Percentiles rank a stretch among this genome's conserved stretches.
Evolutionary conservation across 2,888 invertebrate genomes (phyloP).

Genomic region (Heterodera filipjevi): DNA sequence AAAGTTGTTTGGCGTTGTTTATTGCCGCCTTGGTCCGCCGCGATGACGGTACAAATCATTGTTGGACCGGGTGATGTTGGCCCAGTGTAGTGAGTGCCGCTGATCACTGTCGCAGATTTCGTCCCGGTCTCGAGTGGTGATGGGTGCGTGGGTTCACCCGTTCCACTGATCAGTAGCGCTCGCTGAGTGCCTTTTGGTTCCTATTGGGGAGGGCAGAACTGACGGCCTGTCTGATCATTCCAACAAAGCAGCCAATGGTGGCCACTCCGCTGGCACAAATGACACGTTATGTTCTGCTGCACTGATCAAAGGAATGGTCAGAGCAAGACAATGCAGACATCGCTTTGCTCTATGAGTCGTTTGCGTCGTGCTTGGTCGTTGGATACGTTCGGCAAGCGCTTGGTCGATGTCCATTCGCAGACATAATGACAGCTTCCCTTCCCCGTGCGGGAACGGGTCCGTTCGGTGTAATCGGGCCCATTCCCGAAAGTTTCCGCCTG

Average conservation of each 20-base stretch:
- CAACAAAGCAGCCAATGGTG: neutral
- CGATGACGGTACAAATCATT: neutral
- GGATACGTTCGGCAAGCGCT: neutral
- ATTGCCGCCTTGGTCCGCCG: neutral
- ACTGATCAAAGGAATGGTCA: neutral
- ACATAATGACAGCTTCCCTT: constrained; percentile 1
- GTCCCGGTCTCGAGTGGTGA: neutral
- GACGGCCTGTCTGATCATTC: neutral
- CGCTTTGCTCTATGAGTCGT: neutral
- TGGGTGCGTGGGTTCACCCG: neutral
- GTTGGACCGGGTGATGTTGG: neutral
- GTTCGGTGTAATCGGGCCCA: too few relatives aligned
- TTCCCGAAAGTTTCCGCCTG: too few relatives aligned
- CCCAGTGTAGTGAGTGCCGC: neutral
- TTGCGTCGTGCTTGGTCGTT: neutral
- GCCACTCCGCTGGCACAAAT: neutral
- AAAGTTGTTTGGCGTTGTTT: neutral
- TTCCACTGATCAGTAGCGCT: neutral
- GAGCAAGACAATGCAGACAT: neutral
- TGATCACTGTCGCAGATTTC: neutral
- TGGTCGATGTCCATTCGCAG: neutral
- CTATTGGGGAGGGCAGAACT: neutral
- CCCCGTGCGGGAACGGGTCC: too few relatives aligned
- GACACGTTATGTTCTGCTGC: neutral
- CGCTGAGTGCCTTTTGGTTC: neutral